Evolutionary conservation across 2,797 vertebrate genomes (phyloP).

Genomic region (Ptychobarbus kaznakovi): DNA sequence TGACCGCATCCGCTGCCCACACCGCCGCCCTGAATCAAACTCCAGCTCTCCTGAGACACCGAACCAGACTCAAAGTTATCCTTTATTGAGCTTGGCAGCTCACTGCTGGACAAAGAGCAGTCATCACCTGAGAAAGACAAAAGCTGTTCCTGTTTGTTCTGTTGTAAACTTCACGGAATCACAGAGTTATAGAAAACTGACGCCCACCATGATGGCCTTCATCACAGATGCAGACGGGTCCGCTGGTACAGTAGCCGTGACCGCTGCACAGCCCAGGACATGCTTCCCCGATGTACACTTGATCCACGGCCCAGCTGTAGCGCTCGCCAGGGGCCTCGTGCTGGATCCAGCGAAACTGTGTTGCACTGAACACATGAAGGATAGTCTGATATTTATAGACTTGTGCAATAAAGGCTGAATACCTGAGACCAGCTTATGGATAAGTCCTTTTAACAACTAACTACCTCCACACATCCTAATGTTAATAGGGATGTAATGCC

Average conservation of each 20-base stretch:
- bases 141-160: neutral
- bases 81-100: conserved; percentile 95
- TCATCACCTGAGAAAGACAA: conserved; percentile 85
- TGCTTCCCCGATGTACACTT: conserved; percentile 95
- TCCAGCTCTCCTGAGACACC: conserved; percentile 94
- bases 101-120: conserved; percentile 90
- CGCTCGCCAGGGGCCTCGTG: conserved; percentile 90
- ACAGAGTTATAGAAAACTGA: neutral
- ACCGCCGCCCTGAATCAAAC: conserved; percentile 92
- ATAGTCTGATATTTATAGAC: neutral
- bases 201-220: conserved; percentile 90
- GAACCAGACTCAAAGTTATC: conserved; percentile 97
- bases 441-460: neutral
- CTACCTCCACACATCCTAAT: conserved; percentile 3
- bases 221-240: conserved; percentile 94
- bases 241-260: conserved; percentile 91
- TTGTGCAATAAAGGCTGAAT: neutral
- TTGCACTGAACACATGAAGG: conserved; percentile 80
- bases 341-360: conserved; percentile 98
- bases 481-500: neutral
- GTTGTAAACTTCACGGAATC: neutral
- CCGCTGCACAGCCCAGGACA: conserved; percentile 96
- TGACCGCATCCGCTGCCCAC: conserved; percentile 97
- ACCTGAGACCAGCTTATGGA: neutral
- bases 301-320: conserved; percentile 95